These are phyloP conservation scores for Halesus radiatus DNA, from an alignment of 1,140 invertebrate genomes.

Conservation along the genomic window DNA sequence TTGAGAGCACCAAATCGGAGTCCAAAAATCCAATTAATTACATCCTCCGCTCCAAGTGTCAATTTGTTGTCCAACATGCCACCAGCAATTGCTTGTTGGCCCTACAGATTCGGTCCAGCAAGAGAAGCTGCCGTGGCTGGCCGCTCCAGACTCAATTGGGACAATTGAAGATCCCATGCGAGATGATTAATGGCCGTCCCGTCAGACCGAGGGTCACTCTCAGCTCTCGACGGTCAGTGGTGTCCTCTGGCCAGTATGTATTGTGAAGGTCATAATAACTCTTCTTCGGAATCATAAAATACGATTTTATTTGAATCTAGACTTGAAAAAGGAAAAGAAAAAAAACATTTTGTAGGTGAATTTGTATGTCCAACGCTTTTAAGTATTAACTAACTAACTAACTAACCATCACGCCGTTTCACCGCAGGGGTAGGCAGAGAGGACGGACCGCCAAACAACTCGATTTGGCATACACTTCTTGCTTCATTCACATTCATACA, in stretches of 20 bases:
- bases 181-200: slow-evolving; percentile 20
- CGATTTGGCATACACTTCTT: too few relatives aligned
- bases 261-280: too few relatives aligned
- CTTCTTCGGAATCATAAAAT: too few relatives aligned
- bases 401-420: too few relatives aligned
- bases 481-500: too few relatives aligned
- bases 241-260: not conserved
- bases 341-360: too few relatives aligned
- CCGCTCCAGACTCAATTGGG: not conserved
- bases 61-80: slow-evolving; percentile 25
- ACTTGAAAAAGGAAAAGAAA: too few relatives aligned
- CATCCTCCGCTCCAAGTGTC: not conserved
- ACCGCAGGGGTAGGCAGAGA: too few relatives aligned
- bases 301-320: too few relatives aligned
- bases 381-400: too few relatives aligned
- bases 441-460: too few relatives aligned
- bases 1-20: not conserved
- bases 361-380: too few relatives aligned
- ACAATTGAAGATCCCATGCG: slow-evolving; percentile 19
- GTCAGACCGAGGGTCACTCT: not conserved
- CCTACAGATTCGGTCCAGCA: slow-evolving; percentile 19
- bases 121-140: not conserved
- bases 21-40: slow-evolving; percentile 23
- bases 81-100: slow-evolving; percentile 19
- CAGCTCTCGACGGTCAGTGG: not conserved